A percentile compares a stretch with the other conserved stretches of the same genome.
Evolutionary conservation across 1,140 invertebrate species (phyloP).

Genomic region (Atta cephalotes): DNA sequence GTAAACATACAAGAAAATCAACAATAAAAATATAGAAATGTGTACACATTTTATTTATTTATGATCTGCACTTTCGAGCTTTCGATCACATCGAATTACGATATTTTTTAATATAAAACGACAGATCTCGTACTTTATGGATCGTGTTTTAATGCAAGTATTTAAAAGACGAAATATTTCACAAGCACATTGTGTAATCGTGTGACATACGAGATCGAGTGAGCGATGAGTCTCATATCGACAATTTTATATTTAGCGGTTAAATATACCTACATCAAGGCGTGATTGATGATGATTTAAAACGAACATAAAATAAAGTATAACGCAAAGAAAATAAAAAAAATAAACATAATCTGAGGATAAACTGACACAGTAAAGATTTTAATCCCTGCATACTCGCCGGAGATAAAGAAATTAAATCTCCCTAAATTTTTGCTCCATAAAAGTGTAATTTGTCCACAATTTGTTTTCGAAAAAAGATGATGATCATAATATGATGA

Average conservation of each 20-base stretch:
- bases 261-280: slow-evolving; percentile 41
- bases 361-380: background rate
- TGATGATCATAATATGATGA: too few relatives aligned
- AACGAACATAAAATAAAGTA: slow-evolving; percentile 3
- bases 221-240: slow-evolving; percentile 45
- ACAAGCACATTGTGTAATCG: slow-evolving; percentile 24
- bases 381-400: slow-evolving; percentile 1
- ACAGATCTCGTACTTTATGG: background rate
- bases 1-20: background rate
- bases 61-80: background rate
- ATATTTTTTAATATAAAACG: slow-evolving; percentile 20
- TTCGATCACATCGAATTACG: background rate
- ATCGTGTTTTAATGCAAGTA: slow-evolving; percentile 19
- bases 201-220: slow-evolving; percentile 37
- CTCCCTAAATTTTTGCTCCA: background rate
- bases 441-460: slow-evolving; percentile 3
- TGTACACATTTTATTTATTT: background rate
- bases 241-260: slow-evolving; percentile 26
- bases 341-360: slow-evolving; percentile 22
- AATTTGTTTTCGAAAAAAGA: background rate
- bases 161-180: slow-evolving; percentile 36
- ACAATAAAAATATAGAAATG: background rate
- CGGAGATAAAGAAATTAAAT: background rate
- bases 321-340: background rate
- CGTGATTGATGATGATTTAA: slow-evolving; percentile 37